Evolutionary conservation across 2,888 invertebrate species (phyloP).

Genomic region (Alloplasta piceator): DNA sequence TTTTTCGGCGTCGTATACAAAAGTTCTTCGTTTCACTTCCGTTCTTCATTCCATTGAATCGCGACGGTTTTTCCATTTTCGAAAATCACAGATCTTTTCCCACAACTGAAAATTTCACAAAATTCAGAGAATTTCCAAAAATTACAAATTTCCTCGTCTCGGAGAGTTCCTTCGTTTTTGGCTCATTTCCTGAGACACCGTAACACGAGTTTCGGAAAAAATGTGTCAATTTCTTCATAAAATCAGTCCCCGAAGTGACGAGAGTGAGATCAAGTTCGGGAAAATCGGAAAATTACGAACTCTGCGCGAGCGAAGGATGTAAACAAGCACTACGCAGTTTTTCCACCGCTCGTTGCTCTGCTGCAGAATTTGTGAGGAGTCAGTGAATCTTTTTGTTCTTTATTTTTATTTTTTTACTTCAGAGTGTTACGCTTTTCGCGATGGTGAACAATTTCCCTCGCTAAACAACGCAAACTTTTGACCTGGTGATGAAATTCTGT

Average conservation of each 20-base stretch:
- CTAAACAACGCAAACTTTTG: background rate
- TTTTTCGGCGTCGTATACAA: conserved; percentile 29
- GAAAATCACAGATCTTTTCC: too few relatives aligned
- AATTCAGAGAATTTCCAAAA: conserved; percentile 1
- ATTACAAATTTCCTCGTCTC: too few relatives aligned
- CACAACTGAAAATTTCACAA: background rate
- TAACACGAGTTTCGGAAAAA: background rate
- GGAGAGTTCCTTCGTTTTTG: background rate
- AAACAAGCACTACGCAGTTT: conserved; percentile 55
- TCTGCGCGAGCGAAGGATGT: conserved; percentile 20
- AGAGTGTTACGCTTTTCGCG: background rate
- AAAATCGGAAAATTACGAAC: background rate
- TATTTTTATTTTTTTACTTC: background rate
- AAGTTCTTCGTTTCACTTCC: conserved; percentile 21
- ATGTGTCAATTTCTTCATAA: conserved; percentile 36
- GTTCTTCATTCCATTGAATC: background rate
- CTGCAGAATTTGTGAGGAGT: conserved; percentile 18
- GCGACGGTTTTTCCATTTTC: too few relatives aligned
- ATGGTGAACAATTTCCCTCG: background rate
- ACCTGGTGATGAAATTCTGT: conserved; percentile 4
- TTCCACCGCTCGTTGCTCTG: background rate
- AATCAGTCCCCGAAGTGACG: conserved; percentile 32
- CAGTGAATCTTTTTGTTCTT: conserved; percentile 5
- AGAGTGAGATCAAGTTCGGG: conserved; percentile 8
- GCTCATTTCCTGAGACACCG: background rate